These are phyloP conservation scores for Parus major DNA, from an alignment of 2,113 vertebrate genomes.

Conservation along the genomic window DNA sequence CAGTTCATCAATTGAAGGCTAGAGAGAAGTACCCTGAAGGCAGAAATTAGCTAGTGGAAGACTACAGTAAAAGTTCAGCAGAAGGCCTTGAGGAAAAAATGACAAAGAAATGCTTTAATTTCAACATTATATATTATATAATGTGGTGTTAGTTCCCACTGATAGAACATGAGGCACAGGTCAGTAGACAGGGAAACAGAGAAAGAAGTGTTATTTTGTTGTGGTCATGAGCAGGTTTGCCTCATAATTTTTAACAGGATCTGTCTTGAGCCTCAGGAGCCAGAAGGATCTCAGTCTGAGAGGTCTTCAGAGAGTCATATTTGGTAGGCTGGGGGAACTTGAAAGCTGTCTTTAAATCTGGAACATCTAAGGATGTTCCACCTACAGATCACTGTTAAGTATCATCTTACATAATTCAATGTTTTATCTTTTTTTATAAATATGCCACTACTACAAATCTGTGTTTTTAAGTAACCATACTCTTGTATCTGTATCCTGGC, in stretches of 20 bases:
- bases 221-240: background rate
- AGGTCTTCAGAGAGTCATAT: background rate
- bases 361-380: background rate
- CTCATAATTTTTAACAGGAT: background rate
- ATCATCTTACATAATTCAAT: background rate
- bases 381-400: background rate
- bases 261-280: background rate
- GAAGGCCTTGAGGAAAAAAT: background rate
- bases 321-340: background rate
- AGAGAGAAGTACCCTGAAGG: background rate
- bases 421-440: background rate
- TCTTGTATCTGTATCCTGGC: background rate
- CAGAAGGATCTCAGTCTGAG: background rate
- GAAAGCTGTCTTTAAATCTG: background rate
- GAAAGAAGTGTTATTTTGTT: background rate
- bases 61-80: background rate
- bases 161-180: background rate
- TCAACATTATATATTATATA: background rate
- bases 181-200: background rate
- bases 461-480: background rate
- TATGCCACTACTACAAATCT: background rate
- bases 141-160: background rate
- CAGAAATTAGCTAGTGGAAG: slow-evolving; percentile 12
- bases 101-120: background rate
- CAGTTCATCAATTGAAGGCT: background rate